These are phyloP conservation scores for Neolamprologus falcicula DNA, from an alignment of 2,113 vertebrate species.

Conservation along the genomic window DNA sequence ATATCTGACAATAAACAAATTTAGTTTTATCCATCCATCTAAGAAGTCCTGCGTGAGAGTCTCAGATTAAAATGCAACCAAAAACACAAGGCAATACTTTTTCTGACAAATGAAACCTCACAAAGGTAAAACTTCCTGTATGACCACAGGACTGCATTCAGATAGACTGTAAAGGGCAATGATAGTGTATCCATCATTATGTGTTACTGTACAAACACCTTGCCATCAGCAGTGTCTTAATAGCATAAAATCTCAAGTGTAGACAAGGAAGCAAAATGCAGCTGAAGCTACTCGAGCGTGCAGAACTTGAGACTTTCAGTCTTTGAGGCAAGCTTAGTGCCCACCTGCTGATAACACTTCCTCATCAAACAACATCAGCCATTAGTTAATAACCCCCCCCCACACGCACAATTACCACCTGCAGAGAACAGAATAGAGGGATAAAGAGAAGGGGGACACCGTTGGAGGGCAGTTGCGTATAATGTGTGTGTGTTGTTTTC, in stretches of 20 bases:
- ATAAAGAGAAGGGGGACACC: conserved; percentile 12
- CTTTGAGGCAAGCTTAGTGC: conserved; percentile 43
- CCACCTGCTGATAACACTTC: conserved; percentile 28
- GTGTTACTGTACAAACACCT: neutral
- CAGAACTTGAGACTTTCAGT: conserved; percentile 26
- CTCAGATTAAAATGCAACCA: neutral
- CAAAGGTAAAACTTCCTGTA: neutral
- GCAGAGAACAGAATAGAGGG: conserved; percentile 18
- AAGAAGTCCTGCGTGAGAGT: neutral
- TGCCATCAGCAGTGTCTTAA: neutral
- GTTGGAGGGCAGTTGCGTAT: neutral
- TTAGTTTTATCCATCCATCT: neutral
- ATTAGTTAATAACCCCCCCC: conserved; percentile 61
- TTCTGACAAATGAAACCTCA: neutral
- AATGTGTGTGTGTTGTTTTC: neutral
- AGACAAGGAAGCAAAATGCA: neutral
- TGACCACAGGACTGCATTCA: neutral
- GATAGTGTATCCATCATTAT: neutral
- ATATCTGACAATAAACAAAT: neutral
- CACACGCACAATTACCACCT: conserved; percentile 4
- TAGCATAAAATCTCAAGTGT: neutral
- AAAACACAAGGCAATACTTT: neutral
- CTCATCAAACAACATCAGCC: conserved; percentile 48
- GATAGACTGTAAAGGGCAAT: neutral
- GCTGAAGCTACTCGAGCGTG: neutral